A percentile compares a stretch with the other conserved stretches of the same genome.
Conservation (phyloP, 2,888 invertebrate genomes). For the Eupithecia vulgata region DNA sequence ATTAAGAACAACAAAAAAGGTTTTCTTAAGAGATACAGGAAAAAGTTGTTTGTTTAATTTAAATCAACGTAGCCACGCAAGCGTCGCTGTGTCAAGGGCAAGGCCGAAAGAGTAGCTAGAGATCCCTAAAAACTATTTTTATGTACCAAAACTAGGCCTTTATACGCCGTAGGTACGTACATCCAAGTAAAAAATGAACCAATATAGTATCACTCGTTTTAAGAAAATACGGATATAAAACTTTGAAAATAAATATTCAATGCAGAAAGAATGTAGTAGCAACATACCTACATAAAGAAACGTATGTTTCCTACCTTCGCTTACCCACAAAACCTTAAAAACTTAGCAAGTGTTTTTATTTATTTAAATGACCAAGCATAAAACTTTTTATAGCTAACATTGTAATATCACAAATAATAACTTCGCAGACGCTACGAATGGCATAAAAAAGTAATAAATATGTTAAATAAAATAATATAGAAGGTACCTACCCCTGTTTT, state of each 20-base stretch:
- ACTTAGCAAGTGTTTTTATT: not conserved
- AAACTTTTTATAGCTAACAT: not conserved
- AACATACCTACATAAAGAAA: not conserved
- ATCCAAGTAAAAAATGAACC: not conserved
- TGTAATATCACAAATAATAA: constrained; percentile 1
- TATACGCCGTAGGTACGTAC: not conserved
- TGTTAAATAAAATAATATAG: constrained; percentile 50
- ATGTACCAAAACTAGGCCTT: not conserved
- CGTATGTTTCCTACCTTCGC: not conserved
- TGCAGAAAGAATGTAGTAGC: not conserved
- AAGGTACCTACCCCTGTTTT: constrained; percentile 52
- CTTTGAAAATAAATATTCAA: not conserved
- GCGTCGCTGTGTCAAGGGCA: not conserved
- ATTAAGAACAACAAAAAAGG: too few relatives aligned
- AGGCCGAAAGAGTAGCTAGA: not conserved
- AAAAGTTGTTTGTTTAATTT: not conserved
- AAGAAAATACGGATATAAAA: not conserved
- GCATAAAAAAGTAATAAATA: constrained; percentile 25
- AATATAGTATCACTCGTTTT: not conserved
- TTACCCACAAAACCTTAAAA: not conserved
- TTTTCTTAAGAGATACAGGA: not conserved
- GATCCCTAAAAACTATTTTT: not conserved
- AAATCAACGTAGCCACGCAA: constrained; percentile 1
- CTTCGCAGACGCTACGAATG: constrained; percentile 43
- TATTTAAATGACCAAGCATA: not conserved